Evolutionary conservation across 2,113 vertebrate species (phyloP), one percentile per base, ranked within the genome.

Genomic region (Thamnaconus septentrionalis): DNA sequence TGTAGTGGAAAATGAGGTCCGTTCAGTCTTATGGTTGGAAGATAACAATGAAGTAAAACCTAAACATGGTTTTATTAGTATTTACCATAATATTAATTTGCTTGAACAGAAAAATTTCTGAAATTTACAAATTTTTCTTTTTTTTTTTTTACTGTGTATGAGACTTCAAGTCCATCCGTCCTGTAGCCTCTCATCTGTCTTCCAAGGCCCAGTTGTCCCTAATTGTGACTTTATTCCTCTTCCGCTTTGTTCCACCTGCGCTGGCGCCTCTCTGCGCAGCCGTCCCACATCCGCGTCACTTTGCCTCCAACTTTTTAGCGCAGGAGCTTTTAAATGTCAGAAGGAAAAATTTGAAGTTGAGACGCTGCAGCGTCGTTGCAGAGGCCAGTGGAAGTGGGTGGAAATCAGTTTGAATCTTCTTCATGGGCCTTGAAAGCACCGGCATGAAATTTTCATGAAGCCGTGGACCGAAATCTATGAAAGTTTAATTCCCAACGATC

Each of bases 401-500:
- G 66, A 65, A 78, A 65, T 78, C 73, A 54, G 57, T 71, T 49
- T 75, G 60, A 46, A 64, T 79, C 76, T 65, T 45, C 62, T 48
- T 75, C 59, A 76, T 71, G 77, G 69, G 73, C 64, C 75, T 66
- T 71, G 59, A 80, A 85, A 81, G 72, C 61, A 61, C 51, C 12
- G 5, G 3, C 5, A 48, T 89, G 7, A 87, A 81, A 73, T 42
- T 80, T 86, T 83, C 31, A 89, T 79, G 54, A 66, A 56, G 60
- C 9, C 48, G 61, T 59, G 39, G 40, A 53, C 66, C 54, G 42
- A 66, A 75, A 71, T 67, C 59, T 9, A 73, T 85, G 41, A 79
- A 84, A 59, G 3, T 76, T 85, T 80, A 44, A 81, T 71, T 41
- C 50, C 40, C 41, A 72, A 59, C 41, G 39, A 76, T 80, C 48